Percentiles rank a stretch among this genome's conserved stretches.
These are phyloP conservation scores for Dasyornis broadbenti DNA, from an alignment of 2,113 vertebrate genomes.

Conservation along the genomic window DNA sequence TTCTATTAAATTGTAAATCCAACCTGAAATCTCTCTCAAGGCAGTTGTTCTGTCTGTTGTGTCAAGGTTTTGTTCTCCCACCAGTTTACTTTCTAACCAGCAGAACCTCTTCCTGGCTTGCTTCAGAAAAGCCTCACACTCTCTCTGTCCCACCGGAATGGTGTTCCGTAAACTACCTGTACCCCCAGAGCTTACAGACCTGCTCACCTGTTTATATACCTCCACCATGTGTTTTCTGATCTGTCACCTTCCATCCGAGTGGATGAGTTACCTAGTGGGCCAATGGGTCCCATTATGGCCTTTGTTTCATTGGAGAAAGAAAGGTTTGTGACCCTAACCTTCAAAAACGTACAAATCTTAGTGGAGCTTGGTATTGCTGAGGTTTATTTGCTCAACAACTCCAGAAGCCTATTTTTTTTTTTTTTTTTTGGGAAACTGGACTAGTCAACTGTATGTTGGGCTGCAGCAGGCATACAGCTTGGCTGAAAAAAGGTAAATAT, in stretches of 20 bases:
- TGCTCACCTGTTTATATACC: not conserved
- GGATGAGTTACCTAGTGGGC: not conserved
- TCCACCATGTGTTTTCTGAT: not conserved
- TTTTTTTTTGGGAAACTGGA: not conserved
- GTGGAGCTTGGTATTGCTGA: not conserved
- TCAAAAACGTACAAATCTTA: not conserved
- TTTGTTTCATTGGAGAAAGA: fast-evolving
- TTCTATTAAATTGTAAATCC: not conserved
- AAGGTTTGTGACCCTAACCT: not conserved
- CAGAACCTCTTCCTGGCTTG: fast-evolving
- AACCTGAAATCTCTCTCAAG: not conserved
- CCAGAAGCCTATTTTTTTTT: not conserved
- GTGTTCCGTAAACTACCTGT: not conserved
- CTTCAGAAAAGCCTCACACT: not conserved
- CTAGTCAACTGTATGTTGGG: not conserved
- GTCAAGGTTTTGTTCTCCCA: not conserved
- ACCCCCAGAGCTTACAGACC: not conserved
- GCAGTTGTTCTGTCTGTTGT: too few species aligned
- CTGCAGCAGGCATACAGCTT: not conserved
- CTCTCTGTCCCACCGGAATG: not conserved
- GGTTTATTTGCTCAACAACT: not conserved
- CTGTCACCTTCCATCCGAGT: not conserved
- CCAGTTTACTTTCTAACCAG: not conserved
- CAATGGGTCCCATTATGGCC: fast-evolving
- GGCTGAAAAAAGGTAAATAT: not conserved